phyloP scores from a whole-genome alignment of 2,797 vertebrate genomes.

The Onychomys torridus region DNA sequence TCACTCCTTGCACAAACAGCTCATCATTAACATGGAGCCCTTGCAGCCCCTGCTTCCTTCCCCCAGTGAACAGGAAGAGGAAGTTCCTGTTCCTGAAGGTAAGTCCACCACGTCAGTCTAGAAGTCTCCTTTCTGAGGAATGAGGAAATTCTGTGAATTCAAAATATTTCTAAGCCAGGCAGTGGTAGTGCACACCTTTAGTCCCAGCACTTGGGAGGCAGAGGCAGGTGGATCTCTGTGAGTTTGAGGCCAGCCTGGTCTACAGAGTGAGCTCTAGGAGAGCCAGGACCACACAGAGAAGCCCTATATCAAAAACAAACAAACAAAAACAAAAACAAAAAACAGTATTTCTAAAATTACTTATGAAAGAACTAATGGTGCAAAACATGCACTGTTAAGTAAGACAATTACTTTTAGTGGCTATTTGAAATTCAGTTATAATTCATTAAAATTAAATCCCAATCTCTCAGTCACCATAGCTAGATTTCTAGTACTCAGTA shows the following conservation, averaged over 20 bases:
- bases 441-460: background rate
- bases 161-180: background rate
- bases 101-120: slow-evolving; percentile 75
- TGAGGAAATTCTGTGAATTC: background rate
- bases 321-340: too few species aligned
- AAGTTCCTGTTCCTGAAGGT: slow-evolving; percentile 90
- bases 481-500: background rate
- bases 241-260: background rate
- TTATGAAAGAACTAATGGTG: background rate
- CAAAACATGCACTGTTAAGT: background rate
- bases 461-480: background rate
- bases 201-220: background rate
- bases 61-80: slow-evolving; percentile 93
- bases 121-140: background rate
- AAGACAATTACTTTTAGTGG: background rate
- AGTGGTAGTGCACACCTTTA: background rate
- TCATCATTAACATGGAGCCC: slow-evolving; percentile 99
- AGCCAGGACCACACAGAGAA: background rate
- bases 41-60: slow-evolving; percentile 94
- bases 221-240: background rate
- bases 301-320: background rate
- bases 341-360: slow-evolving; percentile 3
- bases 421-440: slow-evolving; percentile 23
- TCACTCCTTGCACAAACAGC: slow-evolving; percentile 96
- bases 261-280: background rate